Conservation (phyloP, 2,797 vertebrate species). For the Kryptolebias ocellatus region DNA sequence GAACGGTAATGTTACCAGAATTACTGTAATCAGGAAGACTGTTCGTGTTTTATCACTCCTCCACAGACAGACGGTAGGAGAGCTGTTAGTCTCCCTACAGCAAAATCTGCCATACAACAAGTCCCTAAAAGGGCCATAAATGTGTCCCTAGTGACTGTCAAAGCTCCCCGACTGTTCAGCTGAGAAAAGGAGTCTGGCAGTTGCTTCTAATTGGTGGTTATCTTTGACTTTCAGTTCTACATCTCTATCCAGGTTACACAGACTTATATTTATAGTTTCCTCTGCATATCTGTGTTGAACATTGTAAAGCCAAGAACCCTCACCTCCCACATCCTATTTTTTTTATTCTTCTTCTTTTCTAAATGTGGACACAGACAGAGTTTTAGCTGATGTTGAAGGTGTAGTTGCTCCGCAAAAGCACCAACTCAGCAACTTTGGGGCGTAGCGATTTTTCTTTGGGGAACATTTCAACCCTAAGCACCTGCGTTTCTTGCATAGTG, state of each 20-base stretch:
- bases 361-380: conserved; percentile 3
- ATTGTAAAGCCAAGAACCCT: neutral
- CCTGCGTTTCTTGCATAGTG: conserved; percentile 1
- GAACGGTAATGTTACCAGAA: neutral
- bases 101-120: neutral
- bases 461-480: neutral
- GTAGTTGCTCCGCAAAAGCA: neutral
- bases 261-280: conserved; percentile 1
- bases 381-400: neutral
- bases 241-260: conserved; percentile 8
- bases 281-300: neutral
- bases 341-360: conserved; percentile 5
- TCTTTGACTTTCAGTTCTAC: conserved; percentile 13
- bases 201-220: conserved; percentile 17
- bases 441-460: conserved; percentile 1
- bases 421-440: neutral
- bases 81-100: conserved; percentile 3
- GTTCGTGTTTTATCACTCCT: neutral
- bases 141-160: conserved; percentile 18
- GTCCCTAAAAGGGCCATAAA: conserved; percentile 17
- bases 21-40: neutral
- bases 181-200: conserved; percentile 11
- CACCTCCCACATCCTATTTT: conserved; percentile 2
- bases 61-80: neutral
- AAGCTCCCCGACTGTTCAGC: conserved; percentile 1